These are phyloP conservation scores for Diplolepis rosae DNA, from an alignment of 2,888 invertebrate genomes.

Conservation along the genomic window DNA sequence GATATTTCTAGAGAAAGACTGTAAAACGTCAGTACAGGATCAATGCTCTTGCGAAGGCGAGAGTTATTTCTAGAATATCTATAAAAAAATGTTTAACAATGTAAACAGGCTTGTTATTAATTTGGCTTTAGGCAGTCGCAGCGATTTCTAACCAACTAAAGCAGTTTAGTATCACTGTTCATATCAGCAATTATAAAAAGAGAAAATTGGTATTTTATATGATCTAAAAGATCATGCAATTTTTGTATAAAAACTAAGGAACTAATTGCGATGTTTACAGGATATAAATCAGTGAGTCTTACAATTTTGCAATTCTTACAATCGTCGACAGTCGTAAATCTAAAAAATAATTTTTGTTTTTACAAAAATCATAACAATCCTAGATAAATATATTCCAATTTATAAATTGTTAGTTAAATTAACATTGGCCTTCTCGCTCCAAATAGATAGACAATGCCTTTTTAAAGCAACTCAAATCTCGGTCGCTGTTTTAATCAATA, in stretches of 20 bases:
- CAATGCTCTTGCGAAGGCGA: conserved; percentile 29
- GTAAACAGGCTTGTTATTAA: conserved; percentile 49
- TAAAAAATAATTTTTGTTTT: background rate
- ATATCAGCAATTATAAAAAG: background rate
- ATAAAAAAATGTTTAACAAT: conserved; percentile 37
- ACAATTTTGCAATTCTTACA: conserved; percentile 16
- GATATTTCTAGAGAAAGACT: background rate
- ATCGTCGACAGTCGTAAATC: background rate
- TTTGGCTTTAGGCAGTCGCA: conserved; percentile 71
- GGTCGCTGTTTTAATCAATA: conserved; percentile 4
- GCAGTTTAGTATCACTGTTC: background rate
- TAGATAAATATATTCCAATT: conserved; percentile 17
- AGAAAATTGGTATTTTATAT: conserved; percentile 1
- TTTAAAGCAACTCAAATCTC: background rate
- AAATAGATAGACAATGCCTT: background rate
- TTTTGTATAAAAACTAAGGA: conserved; percentile 26
- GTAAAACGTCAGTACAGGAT: conserved; percentile 15
- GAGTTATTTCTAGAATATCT: conserved; percentile 36
- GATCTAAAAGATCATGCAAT: background rate
- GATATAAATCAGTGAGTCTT: background rate
- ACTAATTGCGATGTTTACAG: background rate
- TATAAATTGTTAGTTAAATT: conserved; percentile 1
- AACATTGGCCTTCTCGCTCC: background rate
- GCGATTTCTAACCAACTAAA: conserved; percentile 49
- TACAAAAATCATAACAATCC: conserved; percentile 7